phyloP scores from a whole-genome alignment of 2,113 vertebrate genomes.

The Maccullochella peelii region DNA sequence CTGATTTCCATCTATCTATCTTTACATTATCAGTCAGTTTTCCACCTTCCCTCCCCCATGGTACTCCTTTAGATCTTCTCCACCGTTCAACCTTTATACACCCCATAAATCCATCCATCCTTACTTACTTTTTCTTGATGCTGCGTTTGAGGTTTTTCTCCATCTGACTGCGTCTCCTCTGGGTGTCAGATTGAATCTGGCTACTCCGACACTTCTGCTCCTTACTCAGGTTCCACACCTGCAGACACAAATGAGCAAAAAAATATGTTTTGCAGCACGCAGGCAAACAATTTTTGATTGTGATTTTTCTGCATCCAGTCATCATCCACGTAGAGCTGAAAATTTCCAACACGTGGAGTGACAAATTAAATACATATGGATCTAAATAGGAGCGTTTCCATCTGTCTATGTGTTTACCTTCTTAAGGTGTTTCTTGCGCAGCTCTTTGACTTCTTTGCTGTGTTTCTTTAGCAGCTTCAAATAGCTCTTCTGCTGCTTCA shows the following conservation, averaged over 20 bases:
- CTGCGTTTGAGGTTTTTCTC: constrained; percentile 81
- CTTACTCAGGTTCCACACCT: constrained; percentile 85
- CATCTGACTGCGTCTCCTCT: constrained; percentile 81
- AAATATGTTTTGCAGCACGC: not conserved
- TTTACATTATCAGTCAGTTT: not conserved
- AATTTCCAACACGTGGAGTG: not conserved
- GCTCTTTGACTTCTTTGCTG: constrained; percentile 88
- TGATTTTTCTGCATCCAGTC: not conserved
- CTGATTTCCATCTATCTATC: no score
- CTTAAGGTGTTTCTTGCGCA: constrained; percentile 88
- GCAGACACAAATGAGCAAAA: not conserved
- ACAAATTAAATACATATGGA: not conserved
- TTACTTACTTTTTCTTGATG: constrained; percentile 81
- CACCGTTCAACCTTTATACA: not conserved
- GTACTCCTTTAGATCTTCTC: not conserved
- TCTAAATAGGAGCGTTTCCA: not conserved
- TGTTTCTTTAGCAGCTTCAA: constrained; percentile 88
- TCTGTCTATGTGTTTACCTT: constrained; percentile 72
- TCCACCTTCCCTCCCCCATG: not conserved
- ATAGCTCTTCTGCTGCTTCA: constrained; percentile 86
- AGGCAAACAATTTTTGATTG: not conserved
- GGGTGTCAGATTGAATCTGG: constrained; percentile 78
- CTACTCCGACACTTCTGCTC: constrained; percentile 81
- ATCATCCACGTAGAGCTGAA: not conserved
- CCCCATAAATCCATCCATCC: not conserved